These are phyloP conservation scores for Talpa occidentalis DNA, from an alignment of 2,113 vertebrate species.

Conservation along the genomic window DNA sequence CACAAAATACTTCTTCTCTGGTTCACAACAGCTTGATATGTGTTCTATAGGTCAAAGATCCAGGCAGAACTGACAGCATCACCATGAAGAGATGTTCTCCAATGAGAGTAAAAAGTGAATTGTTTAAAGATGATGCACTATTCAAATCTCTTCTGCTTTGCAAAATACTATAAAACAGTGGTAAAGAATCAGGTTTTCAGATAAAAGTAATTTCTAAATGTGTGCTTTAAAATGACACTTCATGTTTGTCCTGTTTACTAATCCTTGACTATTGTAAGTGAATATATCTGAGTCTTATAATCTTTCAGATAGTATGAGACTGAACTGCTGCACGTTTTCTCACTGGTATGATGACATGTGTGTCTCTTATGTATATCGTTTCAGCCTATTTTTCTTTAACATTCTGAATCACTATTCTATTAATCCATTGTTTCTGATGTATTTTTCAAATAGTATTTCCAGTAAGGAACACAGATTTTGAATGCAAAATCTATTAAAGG, in stretches of 20 bases:
- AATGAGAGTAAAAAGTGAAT: background rate
- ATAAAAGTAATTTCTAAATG: constrained; percentile 8
- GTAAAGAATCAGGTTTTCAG: background rate
- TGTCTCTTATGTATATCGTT: background rate
- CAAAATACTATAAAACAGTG: background rate
- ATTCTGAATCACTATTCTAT: background rate
- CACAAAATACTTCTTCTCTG: background rate
- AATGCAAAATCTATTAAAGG: constrained; percentile 56
- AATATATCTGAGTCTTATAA: background rate
- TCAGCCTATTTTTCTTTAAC: background rate
- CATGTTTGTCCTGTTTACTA: background rate
- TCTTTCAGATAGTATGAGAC: constrained; percentile 39
- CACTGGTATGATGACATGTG: background rate
- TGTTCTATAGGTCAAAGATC: background rate
- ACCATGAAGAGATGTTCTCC: background rate
- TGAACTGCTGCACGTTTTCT: background rate
- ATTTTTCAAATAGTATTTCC: constrained; percentile 8
- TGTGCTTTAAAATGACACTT: background rate
- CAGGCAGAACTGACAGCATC: background rate
- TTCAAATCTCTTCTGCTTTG: constrained; percentile 1
- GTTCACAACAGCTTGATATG: background rate
- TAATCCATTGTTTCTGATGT: constrained; percentile 11
- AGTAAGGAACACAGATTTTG: background rate
- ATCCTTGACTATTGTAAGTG: background rate
- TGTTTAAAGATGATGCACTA: background rate